phyloP scores from a whole-genome alignment of 2,888 invertebrate genomes.

The Neria commutata region DNA sequence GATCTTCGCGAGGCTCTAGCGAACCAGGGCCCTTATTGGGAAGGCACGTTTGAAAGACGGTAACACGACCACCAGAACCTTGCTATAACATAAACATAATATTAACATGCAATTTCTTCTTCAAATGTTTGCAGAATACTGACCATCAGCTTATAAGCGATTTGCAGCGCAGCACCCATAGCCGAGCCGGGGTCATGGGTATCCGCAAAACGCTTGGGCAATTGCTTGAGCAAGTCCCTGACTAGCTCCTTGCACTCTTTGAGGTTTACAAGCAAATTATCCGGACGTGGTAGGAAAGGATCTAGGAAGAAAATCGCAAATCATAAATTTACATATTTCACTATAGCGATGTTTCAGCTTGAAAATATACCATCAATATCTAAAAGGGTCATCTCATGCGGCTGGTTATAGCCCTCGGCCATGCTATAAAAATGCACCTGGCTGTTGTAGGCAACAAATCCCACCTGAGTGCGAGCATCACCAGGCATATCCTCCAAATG shows the following conservation, averaged over 20 bases:
- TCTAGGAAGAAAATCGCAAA: slow-evolving; percentile 65
- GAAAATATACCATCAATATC: slow-evolving; percentile 83
- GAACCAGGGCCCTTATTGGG: slow-evolving; percentile 89
- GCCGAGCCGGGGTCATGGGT: slow-evolving; percentile 79
- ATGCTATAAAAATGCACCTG: slow-evolving; percentile 92
- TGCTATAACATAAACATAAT: slow-evolving; percentile 64
- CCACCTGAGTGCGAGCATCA: slow-evolving; percentile 90
- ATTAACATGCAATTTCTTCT: not conserved
- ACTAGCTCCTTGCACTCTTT: slow-evolving; percentile 82
- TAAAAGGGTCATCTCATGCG: slow-evolving; percentile 87
- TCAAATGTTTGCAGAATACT: slow-evolving; percentile 34
- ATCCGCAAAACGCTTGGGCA: slow-evolving; percentile 76
- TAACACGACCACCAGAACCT: slow-evolving; percentile 91
- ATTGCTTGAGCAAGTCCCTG: slow-evolving; percentile 74
- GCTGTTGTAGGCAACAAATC: slow-evolving; percentile 91
- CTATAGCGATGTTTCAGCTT: not conserved
- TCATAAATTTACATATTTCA: not conserved
- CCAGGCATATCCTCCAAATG: slow-evolving; percentile 91
- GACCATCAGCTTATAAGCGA: slow-evolving; percentile 90
- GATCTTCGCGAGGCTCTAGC: slow-evolving; percentile 83
- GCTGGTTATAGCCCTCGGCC: slow-evolving; percentile 80
- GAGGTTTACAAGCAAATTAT: slow-evolving; percentile 89
- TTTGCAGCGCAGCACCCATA: slow-evolving; percentile 90
- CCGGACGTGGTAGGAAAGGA: slow-evolving; percentile 92
- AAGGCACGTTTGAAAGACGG: slow-evolving; percentile 91